These are phyloP conservation scores for Athene cunicularia DNA, from an alignment of 2,113 vertebrate genomes.

Conservation along the genomic window DNA sequence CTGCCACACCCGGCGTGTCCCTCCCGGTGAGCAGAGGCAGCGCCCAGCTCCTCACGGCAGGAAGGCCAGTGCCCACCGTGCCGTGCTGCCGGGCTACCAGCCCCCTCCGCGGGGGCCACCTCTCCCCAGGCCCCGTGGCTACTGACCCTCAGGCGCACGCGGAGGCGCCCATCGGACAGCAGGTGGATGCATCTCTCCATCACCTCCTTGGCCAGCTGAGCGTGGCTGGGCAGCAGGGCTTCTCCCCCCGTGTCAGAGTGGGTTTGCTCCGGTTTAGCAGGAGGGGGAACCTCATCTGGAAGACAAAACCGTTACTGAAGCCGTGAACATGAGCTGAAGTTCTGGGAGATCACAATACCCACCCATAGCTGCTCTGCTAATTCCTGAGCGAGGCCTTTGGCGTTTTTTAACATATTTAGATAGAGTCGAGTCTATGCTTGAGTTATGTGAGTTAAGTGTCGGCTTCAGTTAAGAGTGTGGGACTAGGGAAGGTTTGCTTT, in stretches of 20 bases:
- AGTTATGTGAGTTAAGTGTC: neutral
- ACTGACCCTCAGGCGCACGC: constrained; percentile 86
- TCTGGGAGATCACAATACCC: neutral
- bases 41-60: neutral
- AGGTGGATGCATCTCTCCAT: constrained; percentile 91
- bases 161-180: constrained; percentile 81
- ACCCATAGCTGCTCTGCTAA: neutral
- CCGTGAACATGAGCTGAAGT: neutral
- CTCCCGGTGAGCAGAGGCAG: neutral
- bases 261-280: neutral
- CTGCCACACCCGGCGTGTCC: neutral
- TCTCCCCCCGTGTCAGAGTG: constrained; percentile 60
- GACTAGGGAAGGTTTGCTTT: neutral
- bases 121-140: rapidly evolving
- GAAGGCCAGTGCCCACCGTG: neutral
- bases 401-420: neutral
- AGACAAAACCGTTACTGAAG: neutral
- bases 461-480: neutral
- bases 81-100: rapidly evolving
- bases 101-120: neutral
- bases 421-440: neutral
- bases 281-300: constrained; percentile 53
- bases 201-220: constrained; percentile 82
- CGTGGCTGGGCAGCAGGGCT: constrained; percentile 76
- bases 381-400: neutral